Base-by-base conservation (phyloP, 1,140 invertebrate species). In the Neotoxoptera formosana region DNA sequence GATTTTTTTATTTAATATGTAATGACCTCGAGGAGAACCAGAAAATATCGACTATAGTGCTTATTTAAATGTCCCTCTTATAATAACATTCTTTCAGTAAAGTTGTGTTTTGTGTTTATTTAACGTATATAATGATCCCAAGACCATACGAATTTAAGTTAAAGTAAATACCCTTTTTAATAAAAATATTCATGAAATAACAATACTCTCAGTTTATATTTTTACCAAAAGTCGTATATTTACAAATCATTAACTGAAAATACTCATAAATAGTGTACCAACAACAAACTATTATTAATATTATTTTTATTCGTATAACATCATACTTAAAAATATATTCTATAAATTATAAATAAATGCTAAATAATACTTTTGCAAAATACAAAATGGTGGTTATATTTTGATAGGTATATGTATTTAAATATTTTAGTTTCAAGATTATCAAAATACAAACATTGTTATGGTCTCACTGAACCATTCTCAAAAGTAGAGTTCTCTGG, bases 181-280 rank as follows among this genome's bases (percentile, higher is more conserved):
- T 11, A 67, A 30, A 67, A n/a, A n/a, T n/a, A 67, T 67, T 67
- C 30, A 76, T n/a, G 60, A n/a, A 76, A 76, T 17, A 34, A 76
- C 14, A n/a, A 76, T 76, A 76, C 60, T 76, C 14, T 76, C 30
- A 20, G n/a, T 76, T 53, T 53, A 53, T 53, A 53, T 53, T 53
- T 53, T n/a, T 76, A 34, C 14, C 14, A 34, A n/a, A 67, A 67
- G 60, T 76, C 14, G 17, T 76, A 67, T 67, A 76, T 76, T 76
- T 76, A 76, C 60, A 67, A n/a, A 67, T 76, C 60, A 76, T 76
- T 76, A n/a, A 76, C 14, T 76, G 30, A 76, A 60, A 76, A 76
- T 76, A n/a, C n/a, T 76, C 14, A 76, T 34, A 76, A n/a, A 76
- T 17, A 76, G 11, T n/a, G 30, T 17, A 41, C 41, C 41, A 20